These are phyloP conservation scores for Camptogramma bilineatum DNA, from an alignment of 2,888 invertebrate species.

Conservation along the genomic window DNA sequence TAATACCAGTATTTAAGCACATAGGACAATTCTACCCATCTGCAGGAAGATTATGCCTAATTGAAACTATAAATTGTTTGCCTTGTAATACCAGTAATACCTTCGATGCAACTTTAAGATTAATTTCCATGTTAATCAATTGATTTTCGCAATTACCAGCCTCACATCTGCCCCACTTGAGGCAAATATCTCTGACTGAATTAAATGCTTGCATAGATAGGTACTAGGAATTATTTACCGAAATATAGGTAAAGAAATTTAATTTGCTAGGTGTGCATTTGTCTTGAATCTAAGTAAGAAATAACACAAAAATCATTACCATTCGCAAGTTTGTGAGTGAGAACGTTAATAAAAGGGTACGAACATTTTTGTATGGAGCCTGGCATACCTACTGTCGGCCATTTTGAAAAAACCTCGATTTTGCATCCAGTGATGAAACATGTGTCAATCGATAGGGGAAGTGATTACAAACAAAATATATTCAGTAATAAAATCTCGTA, in stretches of 20 bases:
- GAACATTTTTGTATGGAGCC: no score
- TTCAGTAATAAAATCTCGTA: no score
- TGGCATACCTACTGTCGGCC: no score
- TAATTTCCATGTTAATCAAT: slow-evolving; percentile 72
- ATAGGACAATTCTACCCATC: slow-evolving; percentile 3
- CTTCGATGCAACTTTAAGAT: slow-evolving; percentile 33
- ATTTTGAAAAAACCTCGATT: no score
- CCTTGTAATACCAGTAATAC: slow-evolving; percentile 28
- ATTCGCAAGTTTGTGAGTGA: no score
- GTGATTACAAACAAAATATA: no score
- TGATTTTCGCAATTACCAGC: slow-evolving; percentile 64
- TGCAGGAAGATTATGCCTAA: slow-evolving; percentile 18
- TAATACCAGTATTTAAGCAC: neutral
- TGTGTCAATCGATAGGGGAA: no score
- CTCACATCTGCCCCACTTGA: slow-evolving; percentile 62
- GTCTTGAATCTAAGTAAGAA: no score
- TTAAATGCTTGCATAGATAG: slow-evolving; percentile 41
- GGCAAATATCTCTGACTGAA: slow-evolving; percentile 37
- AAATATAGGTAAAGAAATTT: slow-evolving; percentile 15
- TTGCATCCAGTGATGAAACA: no score
- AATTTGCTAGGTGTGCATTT: neutral
- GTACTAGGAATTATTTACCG: slow-evolving; percentile 33
- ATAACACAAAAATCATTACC: no score
- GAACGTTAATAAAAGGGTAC: no score
- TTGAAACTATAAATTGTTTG: slow-evolving; percentile 33